These are phyloP conservation scores for Eulimnadia texana DNA, from an alignment of 1,140 invertebrate genomes.

Conservation along the genomic window DNA sequence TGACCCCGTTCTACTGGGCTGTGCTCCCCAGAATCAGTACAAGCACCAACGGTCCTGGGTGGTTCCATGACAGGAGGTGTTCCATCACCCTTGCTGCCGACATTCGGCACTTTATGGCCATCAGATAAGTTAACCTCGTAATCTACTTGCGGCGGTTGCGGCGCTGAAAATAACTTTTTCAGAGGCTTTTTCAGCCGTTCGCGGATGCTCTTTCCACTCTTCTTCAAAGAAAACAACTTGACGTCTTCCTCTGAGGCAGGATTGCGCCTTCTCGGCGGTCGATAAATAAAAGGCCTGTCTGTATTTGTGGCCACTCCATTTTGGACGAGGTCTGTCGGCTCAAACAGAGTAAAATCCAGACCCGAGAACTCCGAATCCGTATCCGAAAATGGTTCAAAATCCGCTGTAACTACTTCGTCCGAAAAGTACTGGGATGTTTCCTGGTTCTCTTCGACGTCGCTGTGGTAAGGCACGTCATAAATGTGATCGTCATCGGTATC, in stretches of 20 bases:
- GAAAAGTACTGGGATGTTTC: conserved; percentile 3
- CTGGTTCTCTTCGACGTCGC: not conserved
- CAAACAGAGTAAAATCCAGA: conserved; percentile 48
- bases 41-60: not conserved
- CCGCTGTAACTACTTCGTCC: conserved; percentile 17
- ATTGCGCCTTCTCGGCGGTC: conserved; percentile 7
- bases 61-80: not conserved
- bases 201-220: conserved; percentile 4
- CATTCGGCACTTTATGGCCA: not conserved
- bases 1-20: not conserved
- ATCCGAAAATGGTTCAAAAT: conserved; percentile 40
- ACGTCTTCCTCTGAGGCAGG: not conserved
- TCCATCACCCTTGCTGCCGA: not conserved
- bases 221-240: not conserved
- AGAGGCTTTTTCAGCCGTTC: conserved; percentile 12
- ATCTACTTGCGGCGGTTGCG: conserved; percentile 11
- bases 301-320: not conserved
- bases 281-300: conserved; percentile 8
- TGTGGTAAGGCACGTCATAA: not conserved
- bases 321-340: conserved; percentile 28
- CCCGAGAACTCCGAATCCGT: conserved; percentile 48
- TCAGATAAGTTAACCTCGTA: not conserved
- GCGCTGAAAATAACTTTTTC: conserved; percentile 12
- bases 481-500: not conserved
- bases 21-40: not conserved